These are phyloP conservation scores for Timema cristinae DNA, from an alignment of 2,888 invertebrate species.

Conservation along the genomic window DNA sequence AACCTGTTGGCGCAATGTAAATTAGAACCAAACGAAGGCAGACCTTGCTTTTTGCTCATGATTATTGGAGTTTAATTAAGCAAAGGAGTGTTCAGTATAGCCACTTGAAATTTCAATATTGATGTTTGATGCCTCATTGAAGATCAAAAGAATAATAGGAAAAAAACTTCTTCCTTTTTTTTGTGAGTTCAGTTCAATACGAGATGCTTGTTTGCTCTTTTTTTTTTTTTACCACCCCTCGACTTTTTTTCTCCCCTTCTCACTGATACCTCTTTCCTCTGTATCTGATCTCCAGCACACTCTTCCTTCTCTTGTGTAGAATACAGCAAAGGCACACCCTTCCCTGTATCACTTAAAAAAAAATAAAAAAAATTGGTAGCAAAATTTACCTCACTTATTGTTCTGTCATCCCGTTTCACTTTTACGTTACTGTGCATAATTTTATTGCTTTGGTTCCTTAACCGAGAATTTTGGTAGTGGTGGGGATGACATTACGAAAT, in stretches of 20 bases:
- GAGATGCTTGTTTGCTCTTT: slow-evolving; percentile 26
- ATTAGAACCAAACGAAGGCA: neutral
- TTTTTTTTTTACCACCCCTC: slow-evolving; percentile 12
- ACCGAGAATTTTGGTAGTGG: no score
- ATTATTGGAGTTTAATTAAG: slow-evolving; percentile 37
- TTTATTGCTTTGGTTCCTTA: no score
- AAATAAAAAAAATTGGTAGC: neutral
- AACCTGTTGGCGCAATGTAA: no score
- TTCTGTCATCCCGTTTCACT: neutral
- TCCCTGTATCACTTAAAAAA: neutral
- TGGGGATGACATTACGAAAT: no score
- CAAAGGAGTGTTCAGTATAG: slow-evolving; percentile 36
- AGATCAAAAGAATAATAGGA: slow-evolving; percentile 33
- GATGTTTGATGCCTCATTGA: slow-evolving; percentile 36
- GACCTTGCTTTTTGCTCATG: slow-evolving; percentile 11
- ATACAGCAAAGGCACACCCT: neutral
- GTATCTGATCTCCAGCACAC: slow-evolving; percentile 8
- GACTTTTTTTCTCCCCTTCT: neutral
- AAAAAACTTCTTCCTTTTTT: slow-evolving; percentile 20
- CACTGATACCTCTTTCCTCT: slow-evolving; percentile 14
- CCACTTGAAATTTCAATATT: slow-evolving; percentile 45
- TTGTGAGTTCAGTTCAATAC: slow-evolving; percentile 19
- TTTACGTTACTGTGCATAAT: no score
- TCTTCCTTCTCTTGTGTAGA: slow-evolving; percentile 19
- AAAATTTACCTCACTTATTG: neutral